These are phyloP conservation scores for Pollimyrus isidori DNA, from an alignment of 2,113 vertebrate genomes.

Conservation along the genomic window DNA sequence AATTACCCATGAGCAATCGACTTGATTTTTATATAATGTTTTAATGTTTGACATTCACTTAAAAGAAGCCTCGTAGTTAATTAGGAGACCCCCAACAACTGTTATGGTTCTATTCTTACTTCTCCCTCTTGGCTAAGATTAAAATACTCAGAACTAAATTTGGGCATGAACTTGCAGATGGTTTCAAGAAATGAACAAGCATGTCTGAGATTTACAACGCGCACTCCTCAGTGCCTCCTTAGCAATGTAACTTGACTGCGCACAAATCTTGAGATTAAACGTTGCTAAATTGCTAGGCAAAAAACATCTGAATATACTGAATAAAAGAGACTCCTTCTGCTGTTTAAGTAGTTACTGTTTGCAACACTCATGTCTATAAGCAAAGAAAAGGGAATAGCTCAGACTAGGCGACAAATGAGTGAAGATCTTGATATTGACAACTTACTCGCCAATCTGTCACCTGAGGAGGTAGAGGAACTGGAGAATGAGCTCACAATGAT, in stretches of 20 bases:
- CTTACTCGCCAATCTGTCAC: constrained; percentile 69
- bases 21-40: not conserved
- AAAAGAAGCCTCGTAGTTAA: not conserved
- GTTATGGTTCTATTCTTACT: constrained; percentile 38
- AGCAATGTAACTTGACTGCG: constrained; percentile 44
- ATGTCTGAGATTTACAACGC: constrained; percentile 71
- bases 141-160: constrained; percentile 86
- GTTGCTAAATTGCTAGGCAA: not conserved
- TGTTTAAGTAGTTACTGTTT: not conserved
- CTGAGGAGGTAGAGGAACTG: constrained; percentile 78
- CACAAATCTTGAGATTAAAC: constrained; percentile 43
- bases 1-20: no score
- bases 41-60: not conserved
- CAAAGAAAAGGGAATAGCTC: not conserved
- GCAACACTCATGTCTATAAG: constrained; percentile 65
- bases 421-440: constrained; percentile 77
- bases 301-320: not conserved
- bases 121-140: constrained; percentile 86
- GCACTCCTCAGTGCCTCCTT: constrained; percentile 48
- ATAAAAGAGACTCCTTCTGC: not conserved
- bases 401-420: constrained; percentile 60
- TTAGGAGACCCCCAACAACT: not conserved
- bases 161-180: constrained; percentile 86
- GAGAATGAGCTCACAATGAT: constrained; percentile 68
- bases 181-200: constrained; percentile 92